Evolutionary conservation across 2,888 invertebrate species (phyloP).

Genomic region (Ochropleura plecta): DNA sequence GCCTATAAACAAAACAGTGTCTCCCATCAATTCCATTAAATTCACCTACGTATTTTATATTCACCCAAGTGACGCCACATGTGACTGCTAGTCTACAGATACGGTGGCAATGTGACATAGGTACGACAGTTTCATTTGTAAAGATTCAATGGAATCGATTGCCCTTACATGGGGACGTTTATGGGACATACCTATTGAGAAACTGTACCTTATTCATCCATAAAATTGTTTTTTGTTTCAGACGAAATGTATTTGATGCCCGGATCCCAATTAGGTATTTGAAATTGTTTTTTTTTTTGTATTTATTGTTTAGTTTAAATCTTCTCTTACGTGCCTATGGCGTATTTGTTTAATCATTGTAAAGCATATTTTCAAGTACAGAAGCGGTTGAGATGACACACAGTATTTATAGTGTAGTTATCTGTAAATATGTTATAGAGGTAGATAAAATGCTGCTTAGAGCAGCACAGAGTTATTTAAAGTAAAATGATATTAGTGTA

Average conservation of each 20-base stretch:
- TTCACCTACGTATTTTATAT: not conserved
- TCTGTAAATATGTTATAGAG: not conserved
- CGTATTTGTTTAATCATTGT: not conserved
- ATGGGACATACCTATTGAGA: conserved; percentile 20
- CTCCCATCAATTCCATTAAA: not conserved
- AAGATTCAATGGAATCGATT: conserved; percentile 49
- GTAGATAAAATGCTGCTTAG: not conserved
- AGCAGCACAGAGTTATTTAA: not conserved
- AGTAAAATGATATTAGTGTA: not conserved
- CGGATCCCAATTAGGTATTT: conserved; percentile 59
- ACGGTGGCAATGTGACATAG: conserved; percentile 38
- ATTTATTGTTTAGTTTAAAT: conserved; percentile 19
- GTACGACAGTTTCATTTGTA: conserved; percentile 59
- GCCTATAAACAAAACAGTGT: not conserved
- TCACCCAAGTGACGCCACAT: conserved; percentile 4
- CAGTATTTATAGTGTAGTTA: not conserved
- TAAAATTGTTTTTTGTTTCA: conserved; percentile 55
- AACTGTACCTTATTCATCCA: conserved; percentile 30
- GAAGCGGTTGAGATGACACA: not conserved
- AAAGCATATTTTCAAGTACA: not conserved
- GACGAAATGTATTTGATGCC: conserved; percentile 62
- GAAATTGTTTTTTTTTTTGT: conserved; percentile 2
- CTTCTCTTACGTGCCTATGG: not conserved
- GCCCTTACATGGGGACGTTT: conserved; percentile 32
- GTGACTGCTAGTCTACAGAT: conserved; percentile 11